Evolutionary conservation across 2,888 invertebrate genomes (phyloP).

Genomic region (Trachelus troglodyta): DNA sequence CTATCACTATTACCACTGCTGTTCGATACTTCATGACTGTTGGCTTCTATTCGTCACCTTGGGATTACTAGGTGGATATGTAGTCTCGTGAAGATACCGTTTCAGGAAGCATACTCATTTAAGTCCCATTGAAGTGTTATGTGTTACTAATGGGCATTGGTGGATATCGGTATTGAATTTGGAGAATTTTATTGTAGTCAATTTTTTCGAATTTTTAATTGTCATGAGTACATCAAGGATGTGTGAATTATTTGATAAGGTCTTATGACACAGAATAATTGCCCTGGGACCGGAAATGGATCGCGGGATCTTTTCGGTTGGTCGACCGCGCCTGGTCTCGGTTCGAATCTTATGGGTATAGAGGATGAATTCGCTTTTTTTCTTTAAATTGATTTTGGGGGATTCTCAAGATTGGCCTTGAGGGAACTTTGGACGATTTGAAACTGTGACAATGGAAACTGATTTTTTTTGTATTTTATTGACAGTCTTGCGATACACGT

Average conservation of each 20-base stretch:
- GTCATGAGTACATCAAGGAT: background rate
- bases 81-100: background rate
- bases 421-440: background rate
- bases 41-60: background rate
- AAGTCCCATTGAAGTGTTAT: slow-evolving; percentile 32
- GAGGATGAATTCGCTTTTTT: background rate
- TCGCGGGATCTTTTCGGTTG: background rate
- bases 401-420: background rate
- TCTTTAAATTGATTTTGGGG: background rate
- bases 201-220: background rate
- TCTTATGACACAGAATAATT: background rate
- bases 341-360: background rate
- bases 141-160: background rate
- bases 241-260: background rate
- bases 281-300: background rate
- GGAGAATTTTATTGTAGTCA: background rate
- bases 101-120: slow-evolving; percentile 20
- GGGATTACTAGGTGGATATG: background rate
- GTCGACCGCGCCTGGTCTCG: background rate
- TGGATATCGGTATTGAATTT: background rate
- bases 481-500: no score
- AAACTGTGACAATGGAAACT: no score
- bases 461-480: no score
- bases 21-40: background rate
- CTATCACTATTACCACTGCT: background rate